Evolutionary conservation across 1,140 invertebrate genomes (phyloP), one percentile per base, ranked within the genome.

Genomic region (Papilio xuthus): DNA sequence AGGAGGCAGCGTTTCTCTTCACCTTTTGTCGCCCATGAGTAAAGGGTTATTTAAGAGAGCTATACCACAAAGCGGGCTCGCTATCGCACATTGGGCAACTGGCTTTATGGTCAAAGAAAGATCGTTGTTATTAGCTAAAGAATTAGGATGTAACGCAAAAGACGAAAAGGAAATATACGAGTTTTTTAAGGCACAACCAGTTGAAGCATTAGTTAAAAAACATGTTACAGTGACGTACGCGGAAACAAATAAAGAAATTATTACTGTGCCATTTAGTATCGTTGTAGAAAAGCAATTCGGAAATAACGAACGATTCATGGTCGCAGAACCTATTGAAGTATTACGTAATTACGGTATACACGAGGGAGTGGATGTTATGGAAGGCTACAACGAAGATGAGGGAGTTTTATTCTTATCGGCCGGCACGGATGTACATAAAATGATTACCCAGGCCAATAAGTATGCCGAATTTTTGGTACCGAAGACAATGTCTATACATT

Each of bases 1-100:
- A 1, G 95, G 92, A 15, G 95, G 94, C 7, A 94, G 95, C 6
- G 94, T 93, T 0, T 92, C 93, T 26, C 85, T 88, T 69, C 90
- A 94, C 26, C 89, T 92, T 0, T 78, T 94, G 1, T 94, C 94
- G 18, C 93, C 93, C 2, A 92, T 94, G 88, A 92, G 84, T 56
- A 88, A 89, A 80, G 88, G 87, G 13, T 69, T 90, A 18, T 89
- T 90, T 37, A 84, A 87, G 71, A 86, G 81, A 60, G 85, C 53
- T 1, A 56, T 56, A 56, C n/a, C 53, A 20, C 53, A 56, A 20
- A 56, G 53, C 9, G 53, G 53, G 9, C 18, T 20, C 2, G 53
- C 53, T 20, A 20, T 56, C 53, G 18, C n/a, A 4, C n/a, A 20
- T 56, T 56, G 53, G 53, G n/a, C 53, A 23, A 56, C 53, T 23